These are phyloP conservation scores for Metopia argyrocephala DNA, from an alignment of 2,888 invertebrate species.

Conservation along the genomic window DNA sequence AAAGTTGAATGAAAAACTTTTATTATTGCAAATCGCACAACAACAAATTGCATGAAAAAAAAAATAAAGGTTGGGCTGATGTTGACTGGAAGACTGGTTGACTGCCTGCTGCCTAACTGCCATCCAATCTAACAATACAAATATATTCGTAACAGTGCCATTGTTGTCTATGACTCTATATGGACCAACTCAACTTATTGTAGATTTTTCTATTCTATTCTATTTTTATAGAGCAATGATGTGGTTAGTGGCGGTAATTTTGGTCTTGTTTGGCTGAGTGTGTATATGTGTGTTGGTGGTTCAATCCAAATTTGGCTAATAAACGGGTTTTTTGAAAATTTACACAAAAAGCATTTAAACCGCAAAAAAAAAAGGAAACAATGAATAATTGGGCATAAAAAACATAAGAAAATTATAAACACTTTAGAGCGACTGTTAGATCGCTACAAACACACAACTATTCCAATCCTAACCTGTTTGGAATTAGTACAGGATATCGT, in stretches of 20 bases:
- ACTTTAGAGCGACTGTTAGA: too few relatives aligned
- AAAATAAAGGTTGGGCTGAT: slow-evolving; percentile 61
- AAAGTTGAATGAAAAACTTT: slow-evolving; percentile 39
- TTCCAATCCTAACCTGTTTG: too few relatives aligned
- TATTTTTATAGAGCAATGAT: slow-evolving; percentile 59
- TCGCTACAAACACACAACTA: too few relatives aligned
- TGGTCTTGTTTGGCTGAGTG: slow-evolving; percentile 50
- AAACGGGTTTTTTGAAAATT: slow-evolving; percentile 64
- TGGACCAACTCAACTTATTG: slow-evolving; percentile 30
- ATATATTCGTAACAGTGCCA: slow-evolving; percentile 5
- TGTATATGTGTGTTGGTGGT: slow-evolving; percentile 61
- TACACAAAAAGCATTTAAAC: slow-evolving; percentile 42
- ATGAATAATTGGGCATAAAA: too few relatives aligned
- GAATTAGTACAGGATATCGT: too few relatives aligned
- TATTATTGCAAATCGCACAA: slow-evolving; percentile 48
- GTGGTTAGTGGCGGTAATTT: slow-evolving; percentile 58
- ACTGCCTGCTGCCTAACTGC: slow-evolving; percentile 6
- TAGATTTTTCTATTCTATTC: slow-evolving; percentile 14
- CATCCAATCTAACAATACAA: neutral
- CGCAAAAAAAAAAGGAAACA: too few relatives aligned
- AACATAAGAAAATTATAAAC: too few relatives aligned
- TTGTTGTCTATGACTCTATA: neutral
- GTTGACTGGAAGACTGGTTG: slow-evolving; percentile 24
- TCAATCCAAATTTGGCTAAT: slow-evolving; percentile 65
- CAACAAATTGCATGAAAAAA: slow-evolving; percentile 32